Conservation (phyloP, 1,140 invertebrate genomes). For the Eufriesea mexicana region DNA sequence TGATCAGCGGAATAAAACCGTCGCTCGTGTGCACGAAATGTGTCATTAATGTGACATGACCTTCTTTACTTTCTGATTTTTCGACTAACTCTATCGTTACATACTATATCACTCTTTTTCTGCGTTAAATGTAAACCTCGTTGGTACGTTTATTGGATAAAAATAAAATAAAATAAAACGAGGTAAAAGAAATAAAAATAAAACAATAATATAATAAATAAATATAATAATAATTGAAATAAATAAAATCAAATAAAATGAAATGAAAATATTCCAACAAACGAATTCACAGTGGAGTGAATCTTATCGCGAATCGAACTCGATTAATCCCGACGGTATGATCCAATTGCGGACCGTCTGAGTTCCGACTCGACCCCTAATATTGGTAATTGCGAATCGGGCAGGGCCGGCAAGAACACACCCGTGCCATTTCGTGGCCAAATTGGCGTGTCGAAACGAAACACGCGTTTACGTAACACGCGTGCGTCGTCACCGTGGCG, state of each 20-base stretch:
- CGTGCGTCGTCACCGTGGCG: not conserved
- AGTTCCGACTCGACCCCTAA: slow-evolving; percentile 1
- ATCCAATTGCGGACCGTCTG: slow-evolving; percentile 1
- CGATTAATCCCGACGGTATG: slow-evolving; percentile 18
- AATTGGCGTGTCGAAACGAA: not conserved
- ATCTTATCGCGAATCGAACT: slow-evolving; percentile 7
- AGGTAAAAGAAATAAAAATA: too few relatives aligned
- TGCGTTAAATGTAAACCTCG: too few relatives aligned
- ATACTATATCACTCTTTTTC: too few relatives aligned
- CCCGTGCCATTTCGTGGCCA: not conserved
- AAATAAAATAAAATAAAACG: too few relatives aligned
- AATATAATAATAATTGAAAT: too few relatives aligned
- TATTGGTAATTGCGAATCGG: slow-evolving; percentile 21
- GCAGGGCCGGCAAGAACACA: not conserved
- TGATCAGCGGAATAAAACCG: not conserved
- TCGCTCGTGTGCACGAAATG: not conserved
- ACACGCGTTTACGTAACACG: not conserved
- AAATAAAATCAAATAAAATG: too few relatives aligned
- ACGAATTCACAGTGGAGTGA: not conserved
- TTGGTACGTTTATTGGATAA: too few relatives aligned
- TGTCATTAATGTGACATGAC: too few relatives aligned
- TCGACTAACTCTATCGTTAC: too few relatives aligned
- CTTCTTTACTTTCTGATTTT: too few relatives aligned
- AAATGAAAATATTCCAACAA: not conserved
- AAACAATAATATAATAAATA: too few relatives aligned